Conservation (phyloP, 1,140 invertebrate genomes). For the Lasioglossum albipes region DNA sequence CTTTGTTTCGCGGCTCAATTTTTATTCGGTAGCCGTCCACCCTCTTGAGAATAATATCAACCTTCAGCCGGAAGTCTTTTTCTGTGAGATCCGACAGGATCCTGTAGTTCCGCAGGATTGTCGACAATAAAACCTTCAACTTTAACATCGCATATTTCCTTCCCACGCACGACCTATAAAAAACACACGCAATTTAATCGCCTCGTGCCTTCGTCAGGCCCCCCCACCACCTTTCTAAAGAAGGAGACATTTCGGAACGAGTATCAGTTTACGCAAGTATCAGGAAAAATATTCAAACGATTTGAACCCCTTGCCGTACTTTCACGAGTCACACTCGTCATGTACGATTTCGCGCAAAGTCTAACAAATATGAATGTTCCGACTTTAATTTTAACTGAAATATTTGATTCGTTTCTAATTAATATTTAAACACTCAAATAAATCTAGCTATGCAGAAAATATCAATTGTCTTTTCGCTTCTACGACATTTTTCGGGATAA, state of each 20-base stretch:
- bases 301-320: too few relatives aligned
- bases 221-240: background rate
- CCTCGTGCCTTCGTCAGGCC: background rate
- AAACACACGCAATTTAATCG: slow-evolving; percentile 21
- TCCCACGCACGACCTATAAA: slow-evolving; percentile 81
- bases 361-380: too few relatives aligned
- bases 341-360: too few relatives aligned
- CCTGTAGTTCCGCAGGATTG: slow-evolving; percentile 83
- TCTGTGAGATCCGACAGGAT: slow-evolving; percentile 77
- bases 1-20: slow-evolving; percentile 70
- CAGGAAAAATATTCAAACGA: background rate
- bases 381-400: too few relatives aligned
- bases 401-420: too few relatives aligned
- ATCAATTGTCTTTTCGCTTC: too few relatives aligned
- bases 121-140: slow-evolving; percentile 83
- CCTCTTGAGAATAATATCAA: slow-evolving; percentile 79
- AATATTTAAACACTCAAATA: too few relatives aligned
- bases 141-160: slow-evolving; percentile 87
- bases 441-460: too few relatives aligned
- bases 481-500: too few relatives aligned
- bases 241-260: background rate
- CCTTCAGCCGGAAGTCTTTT: slow-evolving; percentile 75
- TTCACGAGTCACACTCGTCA: too few relatives aligned
- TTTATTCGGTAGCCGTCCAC: slow-evolving; percentile 78
- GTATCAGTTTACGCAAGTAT: background rate